These are phyloP conservation scores for Spermophilus dauricus DNA, from an alignment of 2,113 vertebrate genomes.

Conservation along the genomic window DNA sequence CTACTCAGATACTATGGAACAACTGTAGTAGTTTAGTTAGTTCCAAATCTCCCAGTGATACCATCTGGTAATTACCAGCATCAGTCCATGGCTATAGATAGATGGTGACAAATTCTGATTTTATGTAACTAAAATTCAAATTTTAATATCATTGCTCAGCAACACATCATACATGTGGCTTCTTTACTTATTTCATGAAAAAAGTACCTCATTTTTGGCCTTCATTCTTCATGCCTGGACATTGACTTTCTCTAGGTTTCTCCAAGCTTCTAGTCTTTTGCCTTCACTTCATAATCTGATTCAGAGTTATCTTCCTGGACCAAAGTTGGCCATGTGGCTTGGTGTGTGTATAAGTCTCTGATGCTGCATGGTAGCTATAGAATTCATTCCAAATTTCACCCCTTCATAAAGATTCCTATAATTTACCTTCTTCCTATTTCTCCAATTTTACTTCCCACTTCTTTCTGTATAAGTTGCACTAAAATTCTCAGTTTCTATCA, in stretches of 20 bases:
- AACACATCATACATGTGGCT: not conserved
- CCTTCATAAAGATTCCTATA: not conserved
- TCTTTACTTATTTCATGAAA: not conserved
- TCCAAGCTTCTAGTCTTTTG: not conserved
- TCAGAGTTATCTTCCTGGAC: not conserved
- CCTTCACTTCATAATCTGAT: not conserved
- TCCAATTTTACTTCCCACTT: not conserved
- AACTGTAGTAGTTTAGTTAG: not conserved
- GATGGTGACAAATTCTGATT: not conserved
- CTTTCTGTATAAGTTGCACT: not conserved
- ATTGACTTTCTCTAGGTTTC: not conserved
- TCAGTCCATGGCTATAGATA: not conserved
- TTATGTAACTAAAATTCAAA: not conserved
- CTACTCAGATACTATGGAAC: not conserved
- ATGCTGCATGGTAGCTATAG: not conserved
- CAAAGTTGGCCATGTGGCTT: not conserved
- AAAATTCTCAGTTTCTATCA: not conserved
- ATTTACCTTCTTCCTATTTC: not conserved
- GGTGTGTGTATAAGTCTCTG: not conserved
- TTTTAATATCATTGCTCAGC: conserved; percentile 6
- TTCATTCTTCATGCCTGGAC: not conserved
- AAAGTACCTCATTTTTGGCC: not conserved
- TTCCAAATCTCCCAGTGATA: not conserved
- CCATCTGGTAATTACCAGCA: not conserved
- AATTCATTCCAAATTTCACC: not conserved